Conservation (phyloP, 2,888 invertebrate species). For the Torymus texanus region DNA sequence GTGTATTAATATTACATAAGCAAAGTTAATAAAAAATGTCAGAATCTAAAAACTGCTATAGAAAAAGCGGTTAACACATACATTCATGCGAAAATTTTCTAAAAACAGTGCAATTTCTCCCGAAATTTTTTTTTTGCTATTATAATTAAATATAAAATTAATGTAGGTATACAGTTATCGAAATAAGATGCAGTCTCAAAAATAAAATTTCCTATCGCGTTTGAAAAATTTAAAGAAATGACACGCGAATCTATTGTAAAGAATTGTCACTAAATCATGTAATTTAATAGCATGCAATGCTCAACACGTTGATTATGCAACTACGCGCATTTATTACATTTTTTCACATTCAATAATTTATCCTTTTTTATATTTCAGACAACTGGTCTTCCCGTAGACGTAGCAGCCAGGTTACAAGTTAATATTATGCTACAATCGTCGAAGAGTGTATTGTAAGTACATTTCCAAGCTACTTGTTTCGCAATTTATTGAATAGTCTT, state of each 20-base stretch:
- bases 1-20: too few relatives aligned
- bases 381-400: slow-evolving; percentile 85
- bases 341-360: slow-evolving; percentile 1
- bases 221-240: neutral
- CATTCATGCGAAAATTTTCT: too few relatives aligned
- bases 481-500: too few relatives aligned
- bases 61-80: too few relatives aligned
- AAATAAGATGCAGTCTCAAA: too few relatives aligned
- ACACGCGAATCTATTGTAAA: neutral
- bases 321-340: neutral
- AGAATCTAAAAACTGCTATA: too few relatives aligned
- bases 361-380: slow-evolving; percentile 76
- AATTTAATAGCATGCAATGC: neutral
- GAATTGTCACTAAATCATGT: slow-evolving; percentile 14
- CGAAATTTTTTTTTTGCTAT: too few relatives aligned
- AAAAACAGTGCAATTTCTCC: too few relatives aligned
- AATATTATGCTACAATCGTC: slow-evolving; percentile 85
- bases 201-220: neutral
- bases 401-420: slow-evolving; percentile 86
- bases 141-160: too few relatives aligned
- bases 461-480: slow-evolving; percentile 9
- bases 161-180: too few relatives aligned
- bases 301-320: neutral
- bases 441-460: slow-evolving; percentile 80
- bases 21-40: too few relatives aligned